phyloP scores from a whole-genome alignment of 2,888 invertebrate genomes.

The Drosophila gaucha region DNA sequence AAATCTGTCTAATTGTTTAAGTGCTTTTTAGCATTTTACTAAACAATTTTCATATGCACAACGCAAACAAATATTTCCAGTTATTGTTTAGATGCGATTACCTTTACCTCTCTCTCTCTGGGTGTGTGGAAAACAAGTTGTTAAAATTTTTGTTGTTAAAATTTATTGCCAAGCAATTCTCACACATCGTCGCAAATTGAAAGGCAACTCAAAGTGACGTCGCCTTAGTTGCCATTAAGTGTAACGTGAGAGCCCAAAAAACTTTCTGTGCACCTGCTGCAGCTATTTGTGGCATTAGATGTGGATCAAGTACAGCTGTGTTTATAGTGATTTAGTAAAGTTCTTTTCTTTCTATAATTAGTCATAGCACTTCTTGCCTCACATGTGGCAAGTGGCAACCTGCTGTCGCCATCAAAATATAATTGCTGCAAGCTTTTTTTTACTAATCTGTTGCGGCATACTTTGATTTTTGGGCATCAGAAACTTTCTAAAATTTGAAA shows the following conservation, averaged over 20 bases:
- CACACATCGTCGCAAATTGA: constrained; percentile 76
- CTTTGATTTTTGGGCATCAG: constrained; percentile 9
- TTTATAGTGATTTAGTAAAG: constrained; percentile 35
- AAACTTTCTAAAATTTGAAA: constrained; percentile 27
- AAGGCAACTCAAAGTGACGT: constrained; percentile 35
- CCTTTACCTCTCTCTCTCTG: constrained; percentile 6
- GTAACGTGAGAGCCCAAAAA: constrained; percentile 67
- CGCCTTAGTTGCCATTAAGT: constrained; percentile 35
- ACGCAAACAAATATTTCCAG: constrained; percentile 43
- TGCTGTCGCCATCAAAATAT: constrained; percentile 40
- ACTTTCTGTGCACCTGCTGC: constrained; percentile 44
- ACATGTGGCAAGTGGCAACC: constrained; percentile 41
- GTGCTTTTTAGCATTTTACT: constrained; percentile 74
- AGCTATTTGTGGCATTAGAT: constrained; percentile 42
- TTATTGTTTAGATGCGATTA: constrained; percentile 43
- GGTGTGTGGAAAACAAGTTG: too few species aligned
- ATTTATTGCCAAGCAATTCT: constrained; percentile 77
- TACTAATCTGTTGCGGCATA: constrained; percentile 20
- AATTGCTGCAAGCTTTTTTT: constrained; percentile 36
- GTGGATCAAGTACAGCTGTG: constrained; percentile 33
- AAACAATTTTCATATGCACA: constrained; percentile 67
- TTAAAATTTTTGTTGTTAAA: constrained; percentile 55
- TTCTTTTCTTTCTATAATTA: constrained; percentile 39
- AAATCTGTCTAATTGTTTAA: constrained; percentile 73
- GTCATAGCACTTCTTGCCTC: constrained; percentile 46